phyloP scores from a whole-genome alignment of 2,113 vertebrate species.

The Crocuta crocuta region DNA sequence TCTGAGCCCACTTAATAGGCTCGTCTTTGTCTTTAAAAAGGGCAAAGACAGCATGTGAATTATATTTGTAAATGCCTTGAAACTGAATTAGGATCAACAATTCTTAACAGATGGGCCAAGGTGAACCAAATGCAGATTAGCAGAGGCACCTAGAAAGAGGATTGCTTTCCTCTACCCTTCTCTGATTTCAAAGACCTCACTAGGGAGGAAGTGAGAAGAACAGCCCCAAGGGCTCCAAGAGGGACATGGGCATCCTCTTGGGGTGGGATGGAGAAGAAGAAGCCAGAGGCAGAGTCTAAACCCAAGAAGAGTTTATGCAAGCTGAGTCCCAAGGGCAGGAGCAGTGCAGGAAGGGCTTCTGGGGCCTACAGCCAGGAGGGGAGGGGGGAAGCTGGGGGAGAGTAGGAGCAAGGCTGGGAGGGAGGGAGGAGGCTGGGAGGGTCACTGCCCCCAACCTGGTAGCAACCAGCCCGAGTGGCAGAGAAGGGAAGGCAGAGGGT shows the following conservation, averaged over 20 bases:
- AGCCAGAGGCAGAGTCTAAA: not conserved
- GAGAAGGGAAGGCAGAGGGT: not conserved
- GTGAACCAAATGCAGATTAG: not conserved
- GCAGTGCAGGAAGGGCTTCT: not conserved
- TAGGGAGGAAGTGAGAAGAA: not conserved
- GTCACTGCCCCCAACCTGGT: accelerated
- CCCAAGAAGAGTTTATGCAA: not conserved
- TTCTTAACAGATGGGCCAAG: not conserved
- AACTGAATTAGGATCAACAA: not conserved
- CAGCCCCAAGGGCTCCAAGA: not conserved
- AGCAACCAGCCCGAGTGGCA: not conserved
- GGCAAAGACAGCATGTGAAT: not conserved
- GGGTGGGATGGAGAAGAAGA: not conserved
- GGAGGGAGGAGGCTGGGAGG: not conserved
- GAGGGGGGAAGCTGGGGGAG: not conserved
- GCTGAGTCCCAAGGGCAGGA: not conserved
- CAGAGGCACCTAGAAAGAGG: not conserved
- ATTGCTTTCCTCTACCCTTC: not conserved
- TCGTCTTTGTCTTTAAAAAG: not conserved
- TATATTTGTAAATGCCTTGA: not conserved
- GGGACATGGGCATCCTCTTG: accelerated
- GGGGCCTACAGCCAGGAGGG: not conserved
- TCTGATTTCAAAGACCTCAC: not conserved
- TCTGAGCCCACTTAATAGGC: not conserved
- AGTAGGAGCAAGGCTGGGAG: not conserved